Evolutionary conservation across 2,888 invertebrate genomes (phyloP).

Genomic region (Agonopterix arenella): DNA sequence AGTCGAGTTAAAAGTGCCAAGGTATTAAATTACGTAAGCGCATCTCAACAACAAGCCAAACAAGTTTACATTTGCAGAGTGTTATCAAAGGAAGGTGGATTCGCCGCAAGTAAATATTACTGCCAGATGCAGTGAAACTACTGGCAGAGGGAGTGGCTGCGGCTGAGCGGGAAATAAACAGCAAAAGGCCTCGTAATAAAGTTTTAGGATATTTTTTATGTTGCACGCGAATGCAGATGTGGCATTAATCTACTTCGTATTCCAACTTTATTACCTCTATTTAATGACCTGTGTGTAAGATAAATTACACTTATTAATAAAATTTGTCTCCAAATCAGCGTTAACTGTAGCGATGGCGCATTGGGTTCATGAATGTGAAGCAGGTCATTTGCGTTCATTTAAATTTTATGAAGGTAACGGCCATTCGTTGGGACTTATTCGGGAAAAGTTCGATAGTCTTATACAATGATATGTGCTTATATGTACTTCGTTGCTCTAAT

Average conservation of each 20-base stretch:
- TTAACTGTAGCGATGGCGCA: conserved; percentile 6
- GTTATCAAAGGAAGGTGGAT: conserved; percentile 23
- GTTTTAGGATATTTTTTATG: conserved; percentile 29
- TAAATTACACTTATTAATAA: conserved; percentile 4
- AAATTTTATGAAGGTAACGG: conserved; percentile 8
- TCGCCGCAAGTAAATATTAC: conserved; percentile 30
- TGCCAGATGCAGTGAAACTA: conserved; percentile 27
- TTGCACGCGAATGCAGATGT: conserved; percentile 26
- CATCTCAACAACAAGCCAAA: conserved; percentile 16
- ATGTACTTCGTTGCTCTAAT: too few species aligned
- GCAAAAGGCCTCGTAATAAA: conserved; percentile 56
- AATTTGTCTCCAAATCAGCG: not conserved
- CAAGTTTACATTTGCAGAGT: conserved; percentile 17
- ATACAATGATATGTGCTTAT: too few species aligned
- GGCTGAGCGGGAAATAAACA: conserved; percentile 24
- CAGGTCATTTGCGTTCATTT: conserved; percentile 12
- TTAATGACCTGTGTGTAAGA: not conserved
- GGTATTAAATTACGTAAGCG: conserved; percentile 16
- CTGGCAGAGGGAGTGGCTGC: conserved; percentile 10
- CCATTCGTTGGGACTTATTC: not conserved
- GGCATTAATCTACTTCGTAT: conserved; percentile 6
- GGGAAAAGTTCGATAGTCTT: too few species aligned
- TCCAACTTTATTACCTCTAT: conserved; percentile 1
- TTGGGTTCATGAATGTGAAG: conserved; percentile 10
- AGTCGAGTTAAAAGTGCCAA: conserved; percentile 7